Evolutionary conservation across 2,888 invertebrate genomes (phyloP).

Genomic region (Tipula lateralis): DNA sequence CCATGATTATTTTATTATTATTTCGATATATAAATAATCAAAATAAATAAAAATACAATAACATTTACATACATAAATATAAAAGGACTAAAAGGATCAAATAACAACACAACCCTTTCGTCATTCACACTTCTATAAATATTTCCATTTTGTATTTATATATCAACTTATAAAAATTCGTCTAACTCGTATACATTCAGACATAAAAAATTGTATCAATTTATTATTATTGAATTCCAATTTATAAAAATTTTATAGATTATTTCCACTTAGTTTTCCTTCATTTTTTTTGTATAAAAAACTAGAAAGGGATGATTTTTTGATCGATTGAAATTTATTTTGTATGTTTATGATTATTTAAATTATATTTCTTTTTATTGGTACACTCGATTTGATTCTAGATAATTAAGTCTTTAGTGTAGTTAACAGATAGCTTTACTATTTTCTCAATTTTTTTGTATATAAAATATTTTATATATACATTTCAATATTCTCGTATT

Average conservation of each 20-base stretch:
- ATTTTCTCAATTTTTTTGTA: too few species aligned
- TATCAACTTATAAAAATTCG: not conserved
- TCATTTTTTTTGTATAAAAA: not conserved
- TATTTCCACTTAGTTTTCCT: not conserved
- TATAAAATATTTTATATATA: too few species aligned
- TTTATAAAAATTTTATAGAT: not conserved
- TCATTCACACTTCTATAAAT: not conserved
- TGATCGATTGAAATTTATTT: not conserved
- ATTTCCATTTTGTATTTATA: not conserved
- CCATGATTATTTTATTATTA: not conserved
- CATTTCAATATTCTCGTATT: too few species aligned
- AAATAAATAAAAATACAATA: not conserved
- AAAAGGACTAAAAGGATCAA: not conserved
- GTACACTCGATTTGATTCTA: not conserved
- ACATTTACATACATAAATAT: too few species aligned
- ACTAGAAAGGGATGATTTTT: not conserved
- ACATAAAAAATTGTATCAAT: not conserved
- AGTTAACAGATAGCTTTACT: too few species aligned
- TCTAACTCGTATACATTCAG: not conserved
- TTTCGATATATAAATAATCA: not conserved
- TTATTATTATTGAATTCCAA: not conserved
- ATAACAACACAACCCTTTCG: not conserved
- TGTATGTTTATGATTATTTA: not conserved
- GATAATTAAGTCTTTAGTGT: not conserved
- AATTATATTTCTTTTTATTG: not conserved